A percentile compares a stretch with the other conserved stretches of the same genome.
These are phyloP conservation scores for Drosophila mimetica DNA, from an alignment of 2,888 invertebrate genomes.

Conservation along the genomic window DNA sequence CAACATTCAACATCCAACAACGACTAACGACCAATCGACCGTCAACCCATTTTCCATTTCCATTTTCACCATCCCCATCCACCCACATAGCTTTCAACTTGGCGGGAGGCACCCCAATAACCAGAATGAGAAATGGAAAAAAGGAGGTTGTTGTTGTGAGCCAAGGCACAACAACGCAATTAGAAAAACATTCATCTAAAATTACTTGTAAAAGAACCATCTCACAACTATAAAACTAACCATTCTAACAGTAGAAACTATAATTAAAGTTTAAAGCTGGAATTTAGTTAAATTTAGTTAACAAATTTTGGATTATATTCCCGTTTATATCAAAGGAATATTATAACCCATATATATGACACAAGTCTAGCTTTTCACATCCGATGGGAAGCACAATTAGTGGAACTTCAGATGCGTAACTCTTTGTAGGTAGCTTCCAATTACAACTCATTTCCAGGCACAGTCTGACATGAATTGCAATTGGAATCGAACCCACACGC, in stretches of 20 bases:
- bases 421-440: slow-evolving; percentile 58
- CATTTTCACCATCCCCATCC: slow-evolving; percentile 5
- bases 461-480: slow-evolving; percentile 27
- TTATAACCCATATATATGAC: too few relatives aligned
- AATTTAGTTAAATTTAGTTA: too few relatives aligned
- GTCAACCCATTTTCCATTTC: slow-evolving; percentile 48
- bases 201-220: slow-evolving; percentile 8
- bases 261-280: too few relatives aligned
- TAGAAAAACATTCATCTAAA: slow-evolving; percentile 47
- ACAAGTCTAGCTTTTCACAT: too few relatives aligned
- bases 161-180: slow-evolving; percentile 24
- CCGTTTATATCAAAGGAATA: too few relatives aligned
- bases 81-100: slow-evolving; percentile 42
- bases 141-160: background rate
- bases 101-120: slow-evolving; percentile 6
- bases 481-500: slow-evolving; percentile 9
- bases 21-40: slow-evolving; percentile 45
- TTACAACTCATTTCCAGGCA: slow-evolving; percentile 44
- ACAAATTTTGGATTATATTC: too few relatives aligned
- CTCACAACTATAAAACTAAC: slow-evolving; percentile 10
- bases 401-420: slow-evolving; percentile 38
- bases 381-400: slow-evolving; percentile 17
- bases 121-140: background rate
- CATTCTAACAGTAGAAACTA: too few relatives aligned
- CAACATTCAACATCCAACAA: slow-evolving; percentile 19